A percentile compares a stretch with the other conserved stretches of the same genome.
Evolutionary conservation across 1,140 invertebrate species (phyloP).

Genomic region (Aphaenogaster floridana): DNA sequence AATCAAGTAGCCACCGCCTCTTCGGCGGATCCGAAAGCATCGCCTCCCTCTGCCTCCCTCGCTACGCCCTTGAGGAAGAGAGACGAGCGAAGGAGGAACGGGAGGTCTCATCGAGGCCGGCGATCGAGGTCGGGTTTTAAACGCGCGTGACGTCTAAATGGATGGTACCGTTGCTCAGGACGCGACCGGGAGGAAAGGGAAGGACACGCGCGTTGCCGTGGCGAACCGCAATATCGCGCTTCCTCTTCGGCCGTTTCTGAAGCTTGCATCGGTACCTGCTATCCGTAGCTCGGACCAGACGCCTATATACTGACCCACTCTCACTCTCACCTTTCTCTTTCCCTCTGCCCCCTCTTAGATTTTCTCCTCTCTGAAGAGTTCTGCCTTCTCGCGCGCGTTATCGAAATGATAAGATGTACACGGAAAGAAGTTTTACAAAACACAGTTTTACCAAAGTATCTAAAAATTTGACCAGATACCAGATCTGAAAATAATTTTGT

Average conservation of each 20-base stretch:
- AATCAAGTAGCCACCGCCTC: neutral
- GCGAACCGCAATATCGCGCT: slow-evolving; percentile 9
- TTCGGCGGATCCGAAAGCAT: neutral
- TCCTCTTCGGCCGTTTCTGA: neutral
- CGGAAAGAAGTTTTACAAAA: too few relatives aligned
- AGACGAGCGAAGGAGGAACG: slow-evolving; percentile 16
- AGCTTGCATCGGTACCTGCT: slow-evolving; percentile 49
- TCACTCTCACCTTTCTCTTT: slow-evolving; percentile 60
- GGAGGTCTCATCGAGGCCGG: slow-evolving; percentile 75
- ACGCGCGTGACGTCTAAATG: slow-evolving; percentile 67
- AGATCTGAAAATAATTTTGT: too few relatives aligned
- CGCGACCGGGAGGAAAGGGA: slow-evolving; percentile 18
- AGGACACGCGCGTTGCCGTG: neutral
- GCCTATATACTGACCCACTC: slow-evolving; percentile 57
- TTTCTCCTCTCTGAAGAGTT: slow-evolving; percentile 38
- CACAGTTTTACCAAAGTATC: too few relatives aligned
- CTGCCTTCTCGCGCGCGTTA: neutral
- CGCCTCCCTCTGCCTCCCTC: too few relatives aligned
- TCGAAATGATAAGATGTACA: slow-evolving; percentile 1
- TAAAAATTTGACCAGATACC: too few relatives aligned
- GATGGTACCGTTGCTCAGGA: slow-evolving; percentile 68
- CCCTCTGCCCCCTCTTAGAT: slow-evolving; percentile 34
- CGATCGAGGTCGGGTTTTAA: slow-evolving; percentile 78
- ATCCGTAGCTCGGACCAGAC: slow-evolving; percentile 25
- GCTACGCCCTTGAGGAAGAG: slow-evolving; percentile 31